Evolutionary conservation across 2,888 invertebrate species (phyloP), one percentile per base, ranked within the genome.

Genomic region (Drosophila neoperkinsi): DNA sequence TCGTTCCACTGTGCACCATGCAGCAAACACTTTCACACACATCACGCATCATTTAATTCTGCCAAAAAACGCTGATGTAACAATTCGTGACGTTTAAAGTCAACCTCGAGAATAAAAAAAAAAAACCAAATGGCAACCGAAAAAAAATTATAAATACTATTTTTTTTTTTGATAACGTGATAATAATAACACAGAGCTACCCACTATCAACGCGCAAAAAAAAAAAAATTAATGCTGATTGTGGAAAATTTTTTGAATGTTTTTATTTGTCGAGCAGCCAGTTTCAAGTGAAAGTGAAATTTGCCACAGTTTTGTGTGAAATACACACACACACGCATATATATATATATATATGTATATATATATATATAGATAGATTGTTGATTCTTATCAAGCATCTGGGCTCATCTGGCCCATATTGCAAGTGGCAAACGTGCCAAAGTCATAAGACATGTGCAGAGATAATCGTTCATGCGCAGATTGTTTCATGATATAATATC

Each of bases 41-140:
- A 64, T 64, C 60, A 77, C 73, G 77, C 81, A 64, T 77, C 60
- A 77, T 67, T 64, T 71, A 46, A 38, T 55, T 65, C 58, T 59
- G 11, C 28, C n/a, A 25, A 74, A 56, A 71, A 59, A 1, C 50
- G 77, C 77, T 79, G 81, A 78, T 78, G 74, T 81, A 79, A 79
- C 74, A 21, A 63, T 81, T 79, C 60, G 79, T 79, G 79, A 81
- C 68, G 81, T 63, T 81, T 71, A 41, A 52, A 56, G 41, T 68
- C 43, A 16, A 56, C 36, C 28, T 53, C 33, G 68, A 46, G 25
- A 46, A 25, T 16, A 2, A 46, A 46, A 46, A 13, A 46, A n/a
- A 13, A 46, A 21, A 21, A 11, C 41, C 11, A 43, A 43, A 43
- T 3, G 11, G 11, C n/a, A 9, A 49, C 10, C 34, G 43, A 63